Percentiles rank a stretch among this genome's conserved stretches.
These are phyloP conservation scores for Hypothenemus hampei DNA, from an alignment of 1,140 invertebrate species.

Conservation along the genomic window DNA sequence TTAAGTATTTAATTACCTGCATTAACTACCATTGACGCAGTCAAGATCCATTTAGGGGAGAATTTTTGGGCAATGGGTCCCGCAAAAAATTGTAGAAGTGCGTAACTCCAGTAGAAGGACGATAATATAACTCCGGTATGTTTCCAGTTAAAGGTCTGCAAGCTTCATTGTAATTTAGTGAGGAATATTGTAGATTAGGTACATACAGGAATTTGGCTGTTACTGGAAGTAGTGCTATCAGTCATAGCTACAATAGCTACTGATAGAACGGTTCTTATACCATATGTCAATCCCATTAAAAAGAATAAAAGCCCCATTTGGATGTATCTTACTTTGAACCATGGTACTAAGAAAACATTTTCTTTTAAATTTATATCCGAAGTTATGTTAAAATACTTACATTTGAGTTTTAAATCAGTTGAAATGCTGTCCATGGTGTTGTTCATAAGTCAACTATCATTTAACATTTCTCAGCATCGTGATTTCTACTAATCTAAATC, in stretches of 20 bases:
- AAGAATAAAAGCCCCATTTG: conserved; percentile 18
- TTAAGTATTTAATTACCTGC: background rate
- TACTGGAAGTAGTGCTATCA: conserved; percentile 9
- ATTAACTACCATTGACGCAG: conserved; percentile 51
- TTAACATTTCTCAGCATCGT: background rate
- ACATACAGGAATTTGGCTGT: conserved; percentile 23
- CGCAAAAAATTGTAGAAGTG: conserved; percentile 57
- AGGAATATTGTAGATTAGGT: background rate
- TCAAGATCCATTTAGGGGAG: conserved; percentile 59
- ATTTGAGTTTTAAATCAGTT: too few relatives aligned
- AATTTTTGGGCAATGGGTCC: conserved; percentile 61
- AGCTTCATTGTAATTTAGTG: conserved; percentile 27
- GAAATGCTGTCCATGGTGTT: too few relatives aligned
- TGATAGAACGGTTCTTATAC: conserved; percentile 30
- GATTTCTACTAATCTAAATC: background rate
- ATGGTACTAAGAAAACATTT: too few relatives aligned
- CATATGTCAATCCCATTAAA: conserved; percentile 25
- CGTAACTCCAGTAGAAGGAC: conserved; percentile 65
- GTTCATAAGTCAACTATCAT: background rate
- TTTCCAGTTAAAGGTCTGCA: conserved; percentile 45
- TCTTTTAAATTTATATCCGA: too few relatives aligned
- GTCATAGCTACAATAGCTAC: conserved; percentile 35
- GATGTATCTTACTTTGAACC: conserved; percentile 21
- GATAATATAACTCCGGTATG: conserved; percentile 53
- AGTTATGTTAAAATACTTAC: too few relatives aligned